Percentiles rank a stretch among this genome's conserved stretches.
phyloP scores from a whole-genome alignment of 2,888 invertebrate genomes.

The Nymphalis urticae region DNA sequence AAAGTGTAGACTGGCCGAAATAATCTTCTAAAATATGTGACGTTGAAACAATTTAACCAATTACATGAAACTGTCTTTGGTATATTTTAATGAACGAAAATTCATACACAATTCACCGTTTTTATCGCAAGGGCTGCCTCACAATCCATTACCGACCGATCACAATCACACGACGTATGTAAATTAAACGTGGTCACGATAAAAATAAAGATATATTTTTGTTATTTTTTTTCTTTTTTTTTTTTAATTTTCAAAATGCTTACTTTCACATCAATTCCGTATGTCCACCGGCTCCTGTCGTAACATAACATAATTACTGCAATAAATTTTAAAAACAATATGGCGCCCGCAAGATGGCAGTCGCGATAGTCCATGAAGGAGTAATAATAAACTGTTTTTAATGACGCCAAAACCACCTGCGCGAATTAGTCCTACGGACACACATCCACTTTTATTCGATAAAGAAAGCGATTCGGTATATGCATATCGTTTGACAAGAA shows the following conservation, averaged over 20 bases:
- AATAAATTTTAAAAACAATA: constrained; percentile 73
- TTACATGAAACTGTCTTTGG: neutral
- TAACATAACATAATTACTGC: constrained; percentile 66
- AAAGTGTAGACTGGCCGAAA: too few relatives aligned
- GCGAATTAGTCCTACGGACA: constrained; percentile 44
- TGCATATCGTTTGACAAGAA: constrained; percentile 12
- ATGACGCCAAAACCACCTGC: constrained; percentile 66
- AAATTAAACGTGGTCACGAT: constrained; percentile 30
- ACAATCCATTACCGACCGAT: constrained; percentile 35
- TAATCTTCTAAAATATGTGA: neutral
- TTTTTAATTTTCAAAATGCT: constrained; percentile 33
- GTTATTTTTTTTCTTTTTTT: constrained; percentile 30
- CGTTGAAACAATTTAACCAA: neutral
- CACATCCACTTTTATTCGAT: constrained; percentile 31
- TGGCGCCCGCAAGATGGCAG: constrained; percentile 60
- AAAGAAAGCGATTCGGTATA: constrained; percentile 41
- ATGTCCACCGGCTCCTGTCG: constrained; percentile 53
- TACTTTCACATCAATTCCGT: constrained; percentile 45
- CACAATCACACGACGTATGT: constrained; percentile 31
- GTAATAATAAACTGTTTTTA: constrained; percentile 63
- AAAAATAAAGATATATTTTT: constrained; percentile 40
- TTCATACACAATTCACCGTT: constrained; percentile 4
- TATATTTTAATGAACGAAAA: constrained; percentile 4
- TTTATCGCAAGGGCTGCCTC: constrained; percentile 26
- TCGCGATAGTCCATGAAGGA: constrained; percentile 58